Percentiles rank a stretch among this genome's conserved stretches.
phyloP scores from a whole-genome alignment of 2,113 vertebrate species.

The Montifringilla adamsi region DNA sequence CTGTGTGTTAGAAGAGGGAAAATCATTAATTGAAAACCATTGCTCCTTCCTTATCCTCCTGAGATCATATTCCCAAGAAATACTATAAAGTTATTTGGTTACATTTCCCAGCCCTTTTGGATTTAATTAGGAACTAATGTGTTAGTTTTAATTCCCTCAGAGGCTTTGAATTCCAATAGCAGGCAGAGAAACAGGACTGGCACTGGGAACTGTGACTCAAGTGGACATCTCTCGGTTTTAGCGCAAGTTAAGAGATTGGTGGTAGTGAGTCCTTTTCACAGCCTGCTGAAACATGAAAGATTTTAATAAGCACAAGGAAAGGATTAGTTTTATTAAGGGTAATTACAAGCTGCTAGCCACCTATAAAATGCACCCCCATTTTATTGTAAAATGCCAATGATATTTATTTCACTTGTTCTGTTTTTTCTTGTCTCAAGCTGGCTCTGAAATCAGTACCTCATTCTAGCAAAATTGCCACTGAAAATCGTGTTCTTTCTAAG shows the following conservation, averaged over 20 bases:
- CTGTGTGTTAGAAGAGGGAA: background rate
- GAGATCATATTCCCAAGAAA: constrained; percentile 51
- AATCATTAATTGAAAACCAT: background rate
- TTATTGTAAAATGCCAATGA: constrained; percentile 22
- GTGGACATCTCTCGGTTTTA: background rate
- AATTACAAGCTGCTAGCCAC: constrained; percentile 52
- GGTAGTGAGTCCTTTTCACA: background rate
- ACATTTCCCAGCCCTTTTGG: constrained; percentile 52
- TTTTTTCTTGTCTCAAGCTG: background rate
- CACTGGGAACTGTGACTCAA: constrained; percentile 43
- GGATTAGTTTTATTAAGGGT: constrained; percentile 54
- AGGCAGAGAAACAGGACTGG: constrained; percentile 11
- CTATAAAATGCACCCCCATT: constrained; percentile 43
- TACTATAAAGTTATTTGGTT: constrained; percentile 21
- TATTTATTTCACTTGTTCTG: constrained; percentile 37
- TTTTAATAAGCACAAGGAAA: constrained; percentile 54
- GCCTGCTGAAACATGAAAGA: constrained; percentile 37
- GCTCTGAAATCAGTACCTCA: background rate
- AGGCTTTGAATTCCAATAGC: constrained; percentile 14
- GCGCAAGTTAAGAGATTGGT: background rate
- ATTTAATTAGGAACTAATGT: constrained; percentile 48
- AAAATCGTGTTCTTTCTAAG: background rate
- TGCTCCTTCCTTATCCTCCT: constrained; percentile 5
- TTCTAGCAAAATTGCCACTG: background rate
- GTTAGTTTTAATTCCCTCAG: constrained; percentile 54